phyloP scores from a whole-genome alignment of 1,140 invertebrate species.

The Armadillidium nasatum region DNA sequence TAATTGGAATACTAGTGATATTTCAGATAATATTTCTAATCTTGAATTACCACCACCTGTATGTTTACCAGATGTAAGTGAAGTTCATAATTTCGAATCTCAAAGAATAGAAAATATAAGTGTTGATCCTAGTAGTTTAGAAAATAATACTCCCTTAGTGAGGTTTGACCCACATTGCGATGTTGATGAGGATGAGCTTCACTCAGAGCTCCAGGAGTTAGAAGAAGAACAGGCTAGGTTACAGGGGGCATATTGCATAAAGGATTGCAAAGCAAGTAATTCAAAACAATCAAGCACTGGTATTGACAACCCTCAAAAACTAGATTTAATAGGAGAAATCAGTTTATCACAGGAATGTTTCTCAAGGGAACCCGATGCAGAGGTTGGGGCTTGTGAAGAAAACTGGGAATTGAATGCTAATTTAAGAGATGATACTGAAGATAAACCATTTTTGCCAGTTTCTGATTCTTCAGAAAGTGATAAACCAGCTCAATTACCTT shows the following conservation, averaged over 20 bases:
- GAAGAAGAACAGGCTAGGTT: slow-evolving; percentile 39
- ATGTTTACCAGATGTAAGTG: slow-evolving; percentile 23
- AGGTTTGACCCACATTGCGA: slow-evolving; percentile 45
- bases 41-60: not conserved
- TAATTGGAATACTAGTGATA: not conserved
- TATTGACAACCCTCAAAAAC: slow-evolving; percentile 1
- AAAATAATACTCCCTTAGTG: slow-evolving; percentile 17
- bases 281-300: slow-evolving; percentile 13
- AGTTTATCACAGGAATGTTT: not conserved
- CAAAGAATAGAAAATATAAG: not conserved
- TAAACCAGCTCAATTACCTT: too few relatives aligned
- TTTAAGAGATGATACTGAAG: too few relatives aligned
- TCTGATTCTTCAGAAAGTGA: too few relatives aligned
- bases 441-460: too few relatives aligned
- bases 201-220: slow-evolving; percentile 53
- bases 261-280: not conserved
- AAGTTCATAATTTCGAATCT: not conserved
- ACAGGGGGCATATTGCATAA: slow-evolving; percentile 39
- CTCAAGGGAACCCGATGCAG: not conserved
- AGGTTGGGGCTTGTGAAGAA: not conserved
- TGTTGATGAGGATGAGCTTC: slow-evolving; percentile 58
- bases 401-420: not conserved
- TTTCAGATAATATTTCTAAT: not conserved
- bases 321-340: slow-evolving; percentile 33
- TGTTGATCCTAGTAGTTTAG: not conserved